Evolutionary conservation across 2,888 invertebrate species (phyloP).

Genomic region (Nezara viridula): DNA sequence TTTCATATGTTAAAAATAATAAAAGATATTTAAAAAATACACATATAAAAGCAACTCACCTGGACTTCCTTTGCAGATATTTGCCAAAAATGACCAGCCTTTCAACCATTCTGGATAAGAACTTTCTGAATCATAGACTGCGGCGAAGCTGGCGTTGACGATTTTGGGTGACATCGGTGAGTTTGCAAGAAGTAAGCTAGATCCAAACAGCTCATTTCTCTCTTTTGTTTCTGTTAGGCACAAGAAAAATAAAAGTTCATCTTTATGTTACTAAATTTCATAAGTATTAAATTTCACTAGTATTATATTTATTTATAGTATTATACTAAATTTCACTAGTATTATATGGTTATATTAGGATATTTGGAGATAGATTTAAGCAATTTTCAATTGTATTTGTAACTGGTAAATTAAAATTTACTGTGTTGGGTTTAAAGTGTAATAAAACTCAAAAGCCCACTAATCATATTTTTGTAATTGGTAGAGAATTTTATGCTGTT

Average conservation of each 20-base stretch:
- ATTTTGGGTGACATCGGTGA: constrained; percentile 97
- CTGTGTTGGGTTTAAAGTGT: no score
- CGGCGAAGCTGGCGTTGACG: constrained; percentile 93
- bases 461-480: no score
- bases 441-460: no score
- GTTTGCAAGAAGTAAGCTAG: constrained; percentile 92
- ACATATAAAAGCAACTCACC: constrained; percentile 71
- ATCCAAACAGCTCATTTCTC: constrained; percentile 89
- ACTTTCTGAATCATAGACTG: constrained; percentile 87
- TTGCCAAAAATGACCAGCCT: constrained; percentile 70
- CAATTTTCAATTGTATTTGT: no score
- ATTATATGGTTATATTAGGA: no score
- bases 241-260: neutral
- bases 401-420: no score
- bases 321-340: no score
- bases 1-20: no score
- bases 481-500: no score
- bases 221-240: constrained; percentile 81
- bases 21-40: neutral
- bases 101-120: constrained; percentile 68
- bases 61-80: constrained; percentile 82
- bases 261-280: neutral
- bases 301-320: no score
- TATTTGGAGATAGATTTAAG: no score
- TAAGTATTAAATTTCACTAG: no score